phyloP scores from a whole-genome alignment of 2,888 invertebrate genomes.

The Hymenopus coronatus region DNA sequence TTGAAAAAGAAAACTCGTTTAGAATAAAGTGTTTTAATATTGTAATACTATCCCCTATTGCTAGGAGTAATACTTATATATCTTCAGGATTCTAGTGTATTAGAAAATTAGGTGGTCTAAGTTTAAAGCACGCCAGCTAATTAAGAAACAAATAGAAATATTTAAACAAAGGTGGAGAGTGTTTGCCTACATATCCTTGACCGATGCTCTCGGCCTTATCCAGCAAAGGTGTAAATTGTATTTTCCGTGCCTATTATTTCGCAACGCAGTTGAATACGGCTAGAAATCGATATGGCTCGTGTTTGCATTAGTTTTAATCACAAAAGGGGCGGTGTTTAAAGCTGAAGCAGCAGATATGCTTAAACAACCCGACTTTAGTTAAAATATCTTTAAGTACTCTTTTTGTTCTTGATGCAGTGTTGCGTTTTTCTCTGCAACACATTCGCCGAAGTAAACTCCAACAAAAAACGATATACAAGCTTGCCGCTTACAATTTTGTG shows the following conservation, averaged over 20 bases:
- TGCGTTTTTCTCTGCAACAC: no score
- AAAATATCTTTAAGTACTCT: background rate
- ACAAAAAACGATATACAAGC: no score
- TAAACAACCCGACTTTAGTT: background rate
- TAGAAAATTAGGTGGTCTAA: no score
- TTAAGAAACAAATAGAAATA: background rate
- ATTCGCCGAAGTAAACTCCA: no score
- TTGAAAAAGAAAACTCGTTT: no score
- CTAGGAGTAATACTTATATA: no score
- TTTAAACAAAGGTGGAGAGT: background rate
- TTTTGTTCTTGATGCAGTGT: no score
- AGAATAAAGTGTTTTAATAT: no score
- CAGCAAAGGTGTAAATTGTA: background rate
- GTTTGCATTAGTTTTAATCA: background rate
- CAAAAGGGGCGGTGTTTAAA: background rate
- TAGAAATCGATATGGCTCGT: background rate
- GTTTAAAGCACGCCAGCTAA: no score
- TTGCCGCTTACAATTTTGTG: no score
- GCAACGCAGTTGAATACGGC: background rate
- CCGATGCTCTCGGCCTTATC: background rate
- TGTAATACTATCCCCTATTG: no score
- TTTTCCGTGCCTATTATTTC: background rate
- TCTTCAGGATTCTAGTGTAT: no score
- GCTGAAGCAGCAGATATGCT: background rate
- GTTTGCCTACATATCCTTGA: background rate